These are phyloP conservation scores for Archegozetes longisetosus DNA, from an alignment of 1,140 invertebrate genomes.

Conservation along the genomic window DNA sequence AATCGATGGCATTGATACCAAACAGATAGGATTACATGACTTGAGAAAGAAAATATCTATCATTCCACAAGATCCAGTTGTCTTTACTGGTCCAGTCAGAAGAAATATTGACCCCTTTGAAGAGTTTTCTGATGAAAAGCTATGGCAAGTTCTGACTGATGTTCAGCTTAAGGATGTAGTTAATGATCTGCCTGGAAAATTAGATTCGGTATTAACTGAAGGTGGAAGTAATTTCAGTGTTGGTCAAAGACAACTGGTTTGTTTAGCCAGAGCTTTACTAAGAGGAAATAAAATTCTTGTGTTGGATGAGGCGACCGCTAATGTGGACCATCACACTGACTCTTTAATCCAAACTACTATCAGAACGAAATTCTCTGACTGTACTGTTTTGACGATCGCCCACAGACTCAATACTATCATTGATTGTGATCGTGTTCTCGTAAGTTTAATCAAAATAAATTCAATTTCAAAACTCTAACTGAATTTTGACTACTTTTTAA, in stretches of 20 bases:
- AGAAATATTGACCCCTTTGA: slow-evolving; percentile 26
- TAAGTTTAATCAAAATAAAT: too few species aligned
- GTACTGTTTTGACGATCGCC: slow-evolving; percentile 33
- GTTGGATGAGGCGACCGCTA: slow-evolving; percentile 55
- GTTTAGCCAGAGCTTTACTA: slow-evolving; percentile 51
- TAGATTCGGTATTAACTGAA: slow-evolving; percentile 24
- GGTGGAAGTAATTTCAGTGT: slow-evolving; percentile 43
- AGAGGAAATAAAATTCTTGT: slow-evolving; percentile 45
- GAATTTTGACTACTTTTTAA: too few species aligned
- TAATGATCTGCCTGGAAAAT: background rate
- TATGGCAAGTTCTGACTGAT: slow-evolving; percentile 24
- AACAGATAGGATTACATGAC: slow-evolving; percentile 43
- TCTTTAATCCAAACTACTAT: slow-evolving; percentile 30
- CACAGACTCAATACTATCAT: slow-evolving; percentile 32
- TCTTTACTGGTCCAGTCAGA: slow-evolving; percentile 32
- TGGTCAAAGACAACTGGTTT: slow-evolving; percentile 56
- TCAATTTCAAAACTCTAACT: too few species aligned
- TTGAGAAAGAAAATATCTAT: slow-evolving; percentile 48
- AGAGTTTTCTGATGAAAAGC: slow-evolving; percentile 21
- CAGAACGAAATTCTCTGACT: slow-evolving; percentile 26
- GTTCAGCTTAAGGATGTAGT: slow-evolving; percentile 23
- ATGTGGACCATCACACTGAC: slow-evolving; percentile 53
- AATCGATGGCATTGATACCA: slow-evolving; percentile 66
- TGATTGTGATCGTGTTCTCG: slow-evolving; percentile 26
- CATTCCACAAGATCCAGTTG: slow-evolving; percentile 49